Evolutionary conservation across 2,113 vertebrate genomes (phyloP), one percentile per base, ranked within the genome.

Genomic region (Egretta garzetta): DNA sequence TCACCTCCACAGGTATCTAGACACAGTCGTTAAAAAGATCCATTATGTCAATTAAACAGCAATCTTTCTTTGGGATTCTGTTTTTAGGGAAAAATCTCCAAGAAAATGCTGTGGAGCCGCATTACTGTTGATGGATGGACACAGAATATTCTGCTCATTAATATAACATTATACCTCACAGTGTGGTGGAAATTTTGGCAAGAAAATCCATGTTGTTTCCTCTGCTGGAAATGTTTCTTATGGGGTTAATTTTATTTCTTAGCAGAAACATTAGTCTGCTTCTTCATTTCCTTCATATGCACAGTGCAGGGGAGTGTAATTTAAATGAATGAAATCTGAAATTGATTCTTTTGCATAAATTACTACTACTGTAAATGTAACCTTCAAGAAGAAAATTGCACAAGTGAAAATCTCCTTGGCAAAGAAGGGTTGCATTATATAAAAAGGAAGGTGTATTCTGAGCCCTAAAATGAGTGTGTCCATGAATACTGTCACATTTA

Each of bases 1-100:
- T n/a, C 21, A 98, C 67, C 14, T 94, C 90, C 4, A 6, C 60
- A 80, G 96, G 96, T 86, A 98, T 73, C 98, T 98, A 76, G 60
- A 97, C 85, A 60, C 37, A 88, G 53, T 50, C 35, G 84, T 97
- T 96, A 87, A 79, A 80, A 74, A 75, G 62, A 95, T 35, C 63
- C 50, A 71, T 94, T 71, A 92, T 26, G 39, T 67, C 80, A 74
- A 63, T 95, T 92, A 93, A 91, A 83, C 19, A 67, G 71, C 37
- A 79, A 86, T 93, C 28, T 55, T 71, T 37, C 32, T 55, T 71
- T 37, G 37, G 23, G 56, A 35, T 86, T 94, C 88, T 53, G 28
- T 76, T 85, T 88, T 88, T 53, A 79, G 63, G 63, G 22, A 59
- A 83, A 86, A 80, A 67, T 67, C 59, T 82, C 75, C 16, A 92